These are phyloP conservation scores for Drosophila ohnishii DNA, from an alignment of 1,140 invertebrate genomes.

Conservation along the genomic window DNA sequence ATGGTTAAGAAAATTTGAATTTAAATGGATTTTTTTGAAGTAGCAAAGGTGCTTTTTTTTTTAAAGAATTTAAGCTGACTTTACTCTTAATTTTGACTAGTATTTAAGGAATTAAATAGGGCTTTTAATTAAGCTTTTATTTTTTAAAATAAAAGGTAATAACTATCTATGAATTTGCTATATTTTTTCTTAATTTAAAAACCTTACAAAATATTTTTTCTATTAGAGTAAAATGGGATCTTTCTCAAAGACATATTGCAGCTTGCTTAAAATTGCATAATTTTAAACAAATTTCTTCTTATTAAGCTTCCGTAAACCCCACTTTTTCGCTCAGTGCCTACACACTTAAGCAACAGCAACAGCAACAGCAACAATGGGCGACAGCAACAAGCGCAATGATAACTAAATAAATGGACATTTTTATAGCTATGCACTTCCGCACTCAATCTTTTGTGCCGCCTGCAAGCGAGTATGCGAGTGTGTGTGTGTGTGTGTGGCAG, in stretches of 20 bases:
- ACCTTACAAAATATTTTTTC: background rate
- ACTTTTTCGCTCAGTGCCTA: slow-evolving; percentile 8
- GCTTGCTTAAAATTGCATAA: background rate
- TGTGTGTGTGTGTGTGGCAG: slow-evolving; percentile 45
- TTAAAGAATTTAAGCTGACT: background rate
- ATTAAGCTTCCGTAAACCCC: background rate
- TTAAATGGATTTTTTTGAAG: background rate
- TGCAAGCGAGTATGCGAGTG: slow-evolving; percentile 25
- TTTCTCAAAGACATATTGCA: background rate
- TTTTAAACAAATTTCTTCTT: background rate
- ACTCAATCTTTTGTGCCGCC: slow-evolving; percentile 78
- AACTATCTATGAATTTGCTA: too few relatives aligned
- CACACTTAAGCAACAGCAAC: slow-evolving; percentile 26
- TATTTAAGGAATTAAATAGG: background rate
- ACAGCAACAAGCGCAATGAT: slow-evolving; percentile 80
- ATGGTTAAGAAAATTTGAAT: background rate
- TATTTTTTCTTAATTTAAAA: background rate
- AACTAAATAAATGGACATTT: slow-evolving; percentile 82
- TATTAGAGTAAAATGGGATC: background rate
- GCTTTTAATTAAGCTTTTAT: background rate
- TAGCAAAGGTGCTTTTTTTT: background rate
- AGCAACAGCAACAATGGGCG: slow-evolving; percentile 52
- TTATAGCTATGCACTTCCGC: slow-evolving; percentile 82
- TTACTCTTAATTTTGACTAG: too few relatives aligned
- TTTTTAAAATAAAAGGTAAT: background rate